These are phyloP conservation scores for Cherax quadricarinatus DNA, from an alignment of 1,140 invertebrate species.

Conservation along the genomic window DNA sequence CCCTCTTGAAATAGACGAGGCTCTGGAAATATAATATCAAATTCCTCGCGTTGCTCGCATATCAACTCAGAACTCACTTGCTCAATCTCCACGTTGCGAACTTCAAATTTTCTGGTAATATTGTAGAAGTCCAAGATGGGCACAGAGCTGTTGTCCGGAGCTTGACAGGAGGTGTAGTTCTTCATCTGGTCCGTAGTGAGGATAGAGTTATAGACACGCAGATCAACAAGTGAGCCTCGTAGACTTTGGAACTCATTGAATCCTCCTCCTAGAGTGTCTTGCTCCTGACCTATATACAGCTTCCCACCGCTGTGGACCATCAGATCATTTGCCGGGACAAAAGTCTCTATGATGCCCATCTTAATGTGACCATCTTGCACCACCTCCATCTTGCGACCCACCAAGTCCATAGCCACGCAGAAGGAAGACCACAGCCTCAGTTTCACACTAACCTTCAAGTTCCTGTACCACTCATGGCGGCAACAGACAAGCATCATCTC, in stretches of 20 bases:
- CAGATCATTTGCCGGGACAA: background rate
- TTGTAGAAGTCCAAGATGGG: constrained; percentile 51
- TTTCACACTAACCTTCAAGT: background rate
- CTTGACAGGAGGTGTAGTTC: constrained; percentile 14
- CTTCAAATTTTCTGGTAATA: constrained; percentile 31
- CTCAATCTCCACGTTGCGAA: constrained; percentile 15
- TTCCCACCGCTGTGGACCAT: constrained; percentile 13
- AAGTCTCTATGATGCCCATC: background rate
- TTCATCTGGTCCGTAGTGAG: background rate
- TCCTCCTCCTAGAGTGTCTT: constrained; percentile 47
- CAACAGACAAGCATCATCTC: constrained; percentile 43
- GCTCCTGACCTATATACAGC: constrained; percentile 52
- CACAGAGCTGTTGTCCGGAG: background rate
- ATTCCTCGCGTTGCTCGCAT: background rate
- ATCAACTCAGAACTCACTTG: background rate
- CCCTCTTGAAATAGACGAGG: constrained; percentile 32
- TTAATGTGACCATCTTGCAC: constrained; percentile 46
- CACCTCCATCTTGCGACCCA: background rate
- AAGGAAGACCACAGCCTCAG: constrained; percentile 40
- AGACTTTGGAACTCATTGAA: constrained; percentile 56
- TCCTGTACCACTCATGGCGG: constrained; percentile 9
- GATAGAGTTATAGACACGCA: constrained; percentile 2
- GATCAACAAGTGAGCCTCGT: constrained; percentile 33
- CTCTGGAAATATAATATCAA: constrained; percentile 46
- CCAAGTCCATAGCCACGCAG: constrained; percentile 37